These are phyloP conservation scores for Cirrhinus mrigala DNA, from an alignment of 2,797 vertebrate genomes.

Conservation along the genomic window DNA sequence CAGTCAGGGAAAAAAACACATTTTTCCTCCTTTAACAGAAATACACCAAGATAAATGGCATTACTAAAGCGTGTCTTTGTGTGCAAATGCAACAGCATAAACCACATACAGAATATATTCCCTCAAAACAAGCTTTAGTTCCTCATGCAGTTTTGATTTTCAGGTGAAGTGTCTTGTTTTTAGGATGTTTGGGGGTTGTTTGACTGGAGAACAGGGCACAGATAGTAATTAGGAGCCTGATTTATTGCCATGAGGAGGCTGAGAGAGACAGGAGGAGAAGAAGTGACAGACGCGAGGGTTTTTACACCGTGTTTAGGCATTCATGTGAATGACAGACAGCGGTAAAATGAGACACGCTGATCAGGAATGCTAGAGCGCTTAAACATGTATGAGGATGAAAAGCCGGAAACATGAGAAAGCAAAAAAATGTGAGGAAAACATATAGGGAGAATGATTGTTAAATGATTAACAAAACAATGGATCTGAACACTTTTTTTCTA, in stretches of 20 bases:
- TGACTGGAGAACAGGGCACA: not conserved
- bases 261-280: not conserved
- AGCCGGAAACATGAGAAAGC: constrained; percentile 6
- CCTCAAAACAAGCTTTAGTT: constrained; percentile 2
- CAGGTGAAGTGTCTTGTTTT: not conserved
- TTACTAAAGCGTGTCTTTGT: not conserved
- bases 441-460: not conserved
- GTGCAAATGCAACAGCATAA: not conserved
- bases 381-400: not conserved
- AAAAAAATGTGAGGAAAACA: not conserved
- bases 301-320: not conserved
- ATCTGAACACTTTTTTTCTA: not conserved
- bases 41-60: not conserved
- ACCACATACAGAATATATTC: not conserved
- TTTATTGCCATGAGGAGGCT: not conserved
- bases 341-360: constrained; percentile 7
- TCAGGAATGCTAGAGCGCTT: constrained; percentile 21
- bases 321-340: not conserved
- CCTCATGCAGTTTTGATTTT: constrained; percentile 3
- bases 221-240: not conserved
- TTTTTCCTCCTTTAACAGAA: not conserved
- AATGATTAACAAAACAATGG: not conserved
- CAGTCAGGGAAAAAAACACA: not conserved
- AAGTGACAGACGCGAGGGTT: not conserved
- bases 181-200: not conserved